These are phyloP conservation scores for Tethea ocularis DNA, from an alignment of 2,888 invertebrate genomes.

Conservation along the genomic window DNA sequence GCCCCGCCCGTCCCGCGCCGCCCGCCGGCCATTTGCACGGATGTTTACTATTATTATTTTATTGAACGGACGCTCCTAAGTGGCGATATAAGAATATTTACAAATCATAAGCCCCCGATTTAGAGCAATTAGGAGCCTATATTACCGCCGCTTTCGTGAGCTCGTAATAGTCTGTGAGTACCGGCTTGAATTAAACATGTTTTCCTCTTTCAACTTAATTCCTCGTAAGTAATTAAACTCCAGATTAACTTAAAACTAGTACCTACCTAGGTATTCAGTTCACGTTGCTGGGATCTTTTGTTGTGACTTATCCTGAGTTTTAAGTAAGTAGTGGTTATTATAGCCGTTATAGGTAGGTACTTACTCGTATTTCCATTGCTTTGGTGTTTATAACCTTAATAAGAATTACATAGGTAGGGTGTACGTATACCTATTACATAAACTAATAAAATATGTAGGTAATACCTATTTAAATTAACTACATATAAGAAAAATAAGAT, in stretches of 20 bases:
- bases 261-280: not conserved
- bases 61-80: conserved; percentile 80
- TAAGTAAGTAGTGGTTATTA: no score
- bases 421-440: no score
- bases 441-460: no score
- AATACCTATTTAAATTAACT: no score
- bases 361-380: no score
- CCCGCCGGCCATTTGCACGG: conserved; percentile 83
- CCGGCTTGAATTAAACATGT: conserved; percentile 28
- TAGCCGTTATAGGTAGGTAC: no score
- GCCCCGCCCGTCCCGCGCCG: conserved; percentile 46
- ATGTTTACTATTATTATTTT: conserved; percentile 84
- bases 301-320: not conserved
- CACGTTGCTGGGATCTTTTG: not conserved
- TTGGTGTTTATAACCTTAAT: no score
- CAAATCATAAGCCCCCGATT: conserved; percentile 64
- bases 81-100: conserved; percentile 77
- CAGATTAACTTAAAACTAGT: not conserved
- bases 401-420: no score
- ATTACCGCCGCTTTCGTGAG: conserved; percentile 20
- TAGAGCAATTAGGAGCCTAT: conserved; percentile 54
- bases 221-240: not conserved
- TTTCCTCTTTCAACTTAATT: conserved; percentile 11
- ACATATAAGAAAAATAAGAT: no score
- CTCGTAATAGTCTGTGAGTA: conserved; percentile 20